phyloP scores from a whole-genome alignment of 2,797 vertebrate species.

The Aselliscus stoliczkanus region DNA sequence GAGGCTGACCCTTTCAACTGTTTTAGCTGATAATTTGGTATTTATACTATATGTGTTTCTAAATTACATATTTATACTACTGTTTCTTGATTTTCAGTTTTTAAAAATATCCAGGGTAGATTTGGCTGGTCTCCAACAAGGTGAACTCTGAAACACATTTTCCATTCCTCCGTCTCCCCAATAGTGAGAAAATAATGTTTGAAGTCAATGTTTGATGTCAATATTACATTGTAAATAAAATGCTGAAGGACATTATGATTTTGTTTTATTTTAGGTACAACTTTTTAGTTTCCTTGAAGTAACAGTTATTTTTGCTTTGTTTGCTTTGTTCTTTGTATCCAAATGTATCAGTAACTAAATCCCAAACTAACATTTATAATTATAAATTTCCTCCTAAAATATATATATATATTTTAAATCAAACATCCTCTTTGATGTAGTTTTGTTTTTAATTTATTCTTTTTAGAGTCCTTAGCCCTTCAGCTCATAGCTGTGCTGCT shows the following conservation, averaged over 20 bases:
- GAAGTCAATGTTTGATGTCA: not conserved
- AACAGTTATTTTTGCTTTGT: not conserved
- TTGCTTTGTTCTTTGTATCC: not conserved
- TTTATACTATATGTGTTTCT: not conserved
- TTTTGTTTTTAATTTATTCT: not conserved
- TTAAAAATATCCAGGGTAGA: not conserved
- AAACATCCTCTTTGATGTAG: not conserved
- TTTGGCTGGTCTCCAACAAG: not conserved
- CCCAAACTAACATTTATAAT: not conserved
- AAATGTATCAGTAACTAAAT: not conserved
- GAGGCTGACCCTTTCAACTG: not conserved
- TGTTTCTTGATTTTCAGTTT: conserved; percentile 12
- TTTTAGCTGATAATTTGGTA: not conserved
- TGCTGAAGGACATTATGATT: not conserved
- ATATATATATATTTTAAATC: not conserved
- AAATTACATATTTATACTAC: not conserved
- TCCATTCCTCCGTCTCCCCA: not conserved
- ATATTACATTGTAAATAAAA: not conserved
- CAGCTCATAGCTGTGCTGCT: not conserved
- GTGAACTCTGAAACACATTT: not conserved
- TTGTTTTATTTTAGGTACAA: not conserved
- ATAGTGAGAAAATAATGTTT: not conserved
- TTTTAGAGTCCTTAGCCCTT: not conserved
- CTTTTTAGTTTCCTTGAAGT: not conserved
- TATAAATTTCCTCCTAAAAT: not conserved